A percentile compares a stretch with the other conserved stretches of the same genome.
These are phyloP conservation scores for Ictalurus punctatus DNA, from an alignment of 2,113 vertebrate species.

Conservation along the genomic window DNA sequence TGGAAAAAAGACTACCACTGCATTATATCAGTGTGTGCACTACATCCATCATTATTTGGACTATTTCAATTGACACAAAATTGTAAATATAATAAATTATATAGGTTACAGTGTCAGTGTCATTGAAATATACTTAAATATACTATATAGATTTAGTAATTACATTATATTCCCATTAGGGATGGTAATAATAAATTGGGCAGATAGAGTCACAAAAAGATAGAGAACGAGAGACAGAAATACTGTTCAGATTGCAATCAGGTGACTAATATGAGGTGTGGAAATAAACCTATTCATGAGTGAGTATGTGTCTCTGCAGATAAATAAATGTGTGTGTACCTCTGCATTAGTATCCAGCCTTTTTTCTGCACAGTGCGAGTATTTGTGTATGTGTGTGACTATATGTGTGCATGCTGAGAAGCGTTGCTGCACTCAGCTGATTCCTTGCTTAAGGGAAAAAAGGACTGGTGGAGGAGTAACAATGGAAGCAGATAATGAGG, in stretches of 20 bases:
- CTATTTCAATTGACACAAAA: constrained; percentile 17
- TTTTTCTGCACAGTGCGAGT: constrained; percentile 11
- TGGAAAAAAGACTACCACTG: constrained; percentile 47
- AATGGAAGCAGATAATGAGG: constrained; percentile 57
- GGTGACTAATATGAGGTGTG: background rate
- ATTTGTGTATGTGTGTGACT: constrained; percentile 36
- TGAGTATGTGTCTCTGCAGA: constrained; percentile 15
- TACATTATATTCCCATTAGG: constrained; percentile 17
- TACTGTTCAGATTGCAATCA: background rate
- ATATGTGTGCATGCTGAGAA: constrained; percentile 40
- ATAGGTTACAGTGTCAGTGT: constrained; percentile 66
- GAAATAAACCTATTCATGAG: constrained; percentile 24
- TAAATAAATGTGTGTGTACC: background rate
- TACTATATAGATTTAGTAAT: constrained; percentile 61
- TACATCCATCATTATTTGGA: background rate
- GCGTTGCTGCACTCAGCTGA: constrained; percentile 48
- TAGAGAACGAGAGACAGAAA: background rate
- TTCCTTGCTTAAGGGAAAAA: constrained; percentile 58
- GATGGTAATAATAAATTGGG: constrained; percentile 1
- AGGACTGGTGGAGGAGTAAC: constrained; percentile 58
- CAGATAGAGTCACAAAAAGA: constrained; percentile 2
- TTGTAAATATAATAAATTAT: constrained; percentile 63
- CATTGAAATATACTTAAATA: constrained; percentile 51
- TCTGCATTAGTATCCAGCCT: constrained; percentile 7
- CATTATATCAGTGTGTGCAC: constrained; percentile 12